Evolutionary conservation across 2,113 vertebrate species (phyloP).

Genomic region (Otus sunia): DNA sequence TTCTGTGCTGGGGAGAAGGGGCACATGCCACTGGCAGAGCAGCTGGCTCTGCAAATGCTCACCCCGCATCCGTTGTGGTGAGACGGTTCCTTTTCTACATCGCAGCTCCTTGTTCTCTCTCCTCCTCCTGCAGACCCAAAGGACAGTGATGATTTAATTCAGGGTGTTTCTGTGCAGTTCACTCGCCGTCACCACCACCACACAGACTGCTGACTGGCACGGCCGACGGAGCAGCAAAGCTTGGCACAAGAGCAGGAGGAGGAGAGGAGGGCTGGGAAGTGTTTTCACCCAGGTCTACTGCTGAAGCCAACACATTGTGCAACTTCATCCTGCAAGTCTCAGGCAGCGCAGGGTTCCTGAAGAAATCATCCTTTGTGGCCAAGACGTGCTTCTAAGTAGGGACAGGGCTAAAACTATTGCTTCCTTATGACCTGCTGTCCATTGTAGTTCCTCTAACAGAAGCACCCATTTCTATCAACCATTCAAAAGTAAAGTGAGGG

Average conservation of each 20-base stretch:
- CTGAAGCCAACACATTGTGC: not conserved
- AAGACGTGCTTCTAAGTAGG: not conserved
- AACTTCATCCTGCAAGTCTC: not conserved
- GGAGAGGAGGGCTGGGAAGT: not conserved
- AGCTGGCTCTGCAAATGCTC: not conserved
- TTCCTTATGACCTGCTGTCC: not conserved
- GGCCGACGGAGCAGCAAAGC: not conserved
- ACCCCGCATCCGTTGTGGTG: rapidly evolving
- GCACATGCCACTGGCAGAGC: rapidly evolving
- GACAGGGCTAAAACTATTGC: not conserved
- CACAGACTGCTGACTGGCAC: not conserved
- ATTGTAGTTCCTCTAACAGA: not conserved
- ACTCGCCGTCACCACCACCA: not conserved
- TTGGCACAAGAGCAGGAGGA: rapidly evolving
- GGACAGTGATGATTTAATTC: rapidly evolving
- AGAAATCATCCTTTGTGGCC: not conserved
- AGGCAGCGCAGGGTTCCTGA: not conserved
- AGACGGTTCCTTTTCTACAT: not conserved
- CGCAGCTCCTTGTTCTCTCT: rapidly evolving
- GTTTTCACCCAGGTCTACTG: not conserved
- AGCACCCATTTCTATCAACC: not conserved
- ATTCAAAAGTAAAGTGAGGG: not conserved
- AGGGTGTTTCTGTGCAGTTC: not conserved
- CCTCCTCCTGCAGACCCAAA: not conserved
- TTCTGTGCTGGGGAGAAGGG: not conserved